phyloP scores from a whole-genome alignment of 2,797 vertebrate species.

The Sebastes glaucus region DNA sequence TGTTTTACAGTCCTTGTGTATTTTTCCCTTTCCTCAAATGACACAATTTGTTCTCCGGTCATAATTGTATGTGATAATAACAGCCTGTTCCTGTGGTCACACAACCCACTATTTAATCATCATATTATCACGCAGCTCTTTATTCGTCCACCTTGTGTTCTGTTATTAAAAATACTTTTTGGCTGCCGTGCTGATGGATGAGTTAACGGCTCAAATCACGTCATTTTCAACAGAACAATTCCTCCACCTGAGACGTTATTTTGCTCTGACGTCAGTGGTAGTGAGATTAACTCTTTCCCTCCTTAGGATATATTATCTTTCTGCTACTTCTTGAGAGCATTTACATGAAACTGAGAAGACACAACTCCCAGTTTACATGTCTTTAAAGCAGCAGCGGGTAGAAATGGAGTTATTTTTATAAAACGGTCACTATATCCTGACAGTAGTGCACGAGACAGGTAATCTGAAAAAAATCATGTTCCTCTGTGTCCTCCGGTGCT shows the following conservation, averaged over 20 bases:
- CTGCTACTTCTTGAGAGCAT: neutral
- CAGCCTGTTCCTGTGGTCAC: neutral
- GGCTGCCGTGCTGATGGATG: neutral
- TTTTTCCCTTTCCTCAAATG: conserved; percentile 21
- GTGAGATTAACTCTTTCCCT: neutral
- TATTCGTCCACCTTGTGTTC: neutral
- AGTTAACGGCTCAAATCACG: neutral
- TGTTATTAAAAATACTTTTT: neutral
- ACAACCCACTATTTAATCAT: neutral
- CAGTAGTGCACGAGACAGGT: too few relatives aligned
- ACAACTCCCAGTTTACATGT: neutral
- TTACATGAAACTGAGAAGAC: neutral
- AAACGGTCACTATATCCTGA: too few relatives aligned
- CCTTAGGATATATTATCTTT: neutral
- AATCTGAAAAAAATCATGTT: too few relatives aligned
- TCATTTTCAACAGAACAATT: neutral
- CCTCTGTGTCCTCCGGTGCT: too few relatives aligned
- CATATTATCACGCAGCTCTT: neutral
- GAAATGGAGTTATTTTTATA: too few relatives aligned
- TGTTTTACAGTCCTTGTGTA: conserved; percentile 15
- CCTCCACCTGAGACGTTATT: neutral
- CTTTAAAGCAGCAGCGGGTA: too few relatives aligned
- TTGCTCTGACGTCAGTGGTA: neutral
- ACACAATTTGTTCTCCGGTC: conserved; percentile 15
- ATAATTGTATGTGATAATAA: conserved; percentile 25